Evolutionary conservation across 2,797 vertebrate species (phyloP).

Genomic region (Peromyscus attwateri): DNA sequence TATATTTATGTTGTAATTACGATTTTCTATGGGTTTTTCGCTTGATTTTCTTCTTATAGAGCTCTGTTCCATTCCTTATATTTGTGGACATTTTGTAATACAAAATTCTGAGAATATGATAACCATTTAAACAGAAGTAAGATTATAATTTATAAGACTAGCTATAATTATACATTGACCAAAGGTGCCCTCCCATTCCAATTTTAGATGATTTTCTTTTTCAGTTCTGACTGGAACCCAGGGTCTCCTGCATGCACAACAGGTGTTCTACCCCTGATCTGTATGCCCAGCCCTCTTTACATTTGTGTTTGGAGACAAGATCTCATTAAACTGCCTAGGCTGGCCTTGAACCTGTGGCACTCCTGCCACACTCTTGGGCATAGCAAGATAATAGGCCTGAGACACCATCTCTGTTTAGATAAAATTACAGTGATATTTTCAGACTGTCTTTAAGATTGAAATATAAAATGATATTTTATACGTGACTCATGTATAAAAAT

Average conservation of each 20-base stretch:
- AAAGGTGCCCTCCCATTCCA: constrained; percentile 47
- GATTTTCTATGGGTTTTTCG: constrained; percentile 63
- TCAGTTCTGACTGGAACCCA: no score
- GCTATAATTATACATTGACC: background rate
- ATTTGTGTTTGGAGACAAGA: background rate
- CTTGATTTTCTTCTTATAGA: constrained; percentile 30
- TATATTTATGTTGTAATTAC: constrained; percentile 77
- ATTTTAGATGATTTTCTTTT: constrained; percentile 1
- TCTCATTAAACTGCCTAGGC: background rate
- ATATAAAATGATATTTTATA: constrained; percentile 60
- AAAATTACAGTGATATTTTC: constrained; percentile 66
- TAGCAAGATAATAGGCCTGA: background rate
- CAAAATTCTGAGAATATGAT: constrained; percentile 60
- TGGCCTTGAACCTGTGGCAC: background rate
- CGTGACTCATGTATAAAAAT: constrained; percentile 60
- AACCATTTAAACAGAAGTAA: constrained; percentile 69
- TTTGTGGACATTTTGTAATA: constrained; percentile 34
- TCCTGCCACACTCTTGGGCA: background rate
- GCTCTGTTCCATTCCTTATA: constrained; percentile 57
- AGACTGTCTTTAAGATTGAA: constrained; percentile 54
- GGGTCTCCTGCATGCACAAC: no score
- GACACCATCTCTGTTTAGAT: background rate
- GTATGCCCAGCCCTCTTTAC: background rate
- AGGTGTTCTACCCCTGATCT: background rate
- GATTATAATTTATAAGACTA: constrained; percentile 9